Evolutionary conservation across 1,140 invertebrate genomes (phyloP), one percentile per base, ranked within the genome.

Genomic region (Drosophila setifemur): DNA sequence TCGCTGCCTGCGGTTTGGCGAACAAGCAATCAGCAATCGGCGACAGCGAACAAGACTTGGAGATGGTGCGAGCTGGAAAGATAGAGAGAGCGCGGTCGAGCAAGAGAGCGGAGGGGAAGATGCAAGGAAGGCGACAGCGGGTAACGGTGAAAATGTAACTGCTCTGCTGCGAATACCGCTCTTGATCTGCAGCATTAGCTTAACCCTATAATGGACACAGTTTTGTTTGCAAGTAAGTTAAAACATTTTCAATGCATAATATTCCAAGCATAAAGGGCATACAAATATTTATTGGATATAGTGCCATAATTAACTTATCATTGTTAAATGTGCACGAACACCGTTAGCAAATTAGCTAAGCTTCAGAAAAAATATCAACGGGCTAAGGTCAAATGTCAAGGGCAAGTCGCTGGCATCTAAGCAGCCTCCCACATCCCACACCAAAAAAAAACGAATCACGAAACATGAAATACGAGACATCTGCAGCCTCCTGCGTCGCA

Each of bases 1-100:
- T 69, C 73, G 52, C 50, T 73, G 43, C 48, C 68, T 89, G 88
- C 88, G 88, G 88, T 88, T 88, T 70, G 47, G 47, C 58, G 68
- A 89, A 72, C 88, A 89, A 89, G 88, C 63, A 70, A 82, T 25
- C 88, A 89, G 88, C 64, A 89, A 69, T 60, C 23, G 53, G 29
- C 39, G 54, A 53, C 52, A 63, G 52, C 44, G 47, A 19, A 29
- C 39, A 49, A 28, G 14, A 50, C 25, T 33, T 21, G 33, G 29
- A 48, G 37, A 37, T 26, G 43, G 33, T 43, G 39, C 47, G 60
- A 37, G 33, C 14, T 16, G 4, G 16, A 29, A 50, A 37, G 14
- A 58, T 14, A n/a, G 12, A 18, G 19, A 29, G 8, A 50, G 19
- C 2, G 9, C 16, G 18, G 14, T 12, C 7, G 18, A 33, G 6